Evolutionary conservation across 2,888 invertebrate genomes (phyloP).

Genomic region (Julus scandinavius): DNA sequence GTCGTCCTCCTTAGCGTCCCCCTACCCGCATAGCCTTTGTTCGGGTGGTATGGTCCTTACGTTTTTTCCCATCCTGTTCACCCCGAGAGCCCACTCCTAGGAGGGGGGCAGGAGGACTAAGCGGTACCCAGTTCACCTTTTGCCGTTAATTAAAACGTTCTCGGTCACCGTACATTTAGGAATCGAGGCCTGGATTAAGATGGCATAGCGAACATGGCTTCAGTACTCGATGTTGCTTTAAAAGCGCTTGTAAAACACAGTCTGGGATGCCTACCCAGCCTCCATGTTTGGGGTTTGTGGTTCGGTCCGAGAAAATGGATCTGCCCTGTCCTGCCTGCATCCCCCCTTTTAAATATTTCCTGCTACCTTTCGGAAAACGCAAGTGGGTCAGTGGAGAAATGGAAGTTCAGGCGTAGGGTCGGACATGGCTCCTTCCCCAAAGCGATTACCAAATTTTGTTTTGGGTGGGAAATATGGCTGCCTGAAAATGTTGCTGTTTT

Average conservation of each 20-base stretch:
- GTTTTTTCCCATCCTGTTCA: slow-evolving; percentile 54
- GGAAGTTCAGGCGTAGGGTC: not conserved
- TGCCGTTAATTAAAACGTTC: not conserved
- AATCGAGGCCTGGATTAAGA: not conserved
- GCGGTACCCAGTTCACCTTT: not conserved
- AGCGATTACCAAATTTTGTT: too few species aligned
- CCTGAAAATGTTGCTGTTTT: not conserved
- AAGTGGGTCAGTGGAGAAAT: slow-evolving; percentile 9
- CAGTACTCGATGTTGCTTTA: not conserved
- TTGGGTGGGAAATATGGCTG: not conserved
- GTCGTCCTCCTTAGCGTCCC: slow-evolving; percentile 50
- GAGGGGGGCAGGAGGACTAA: slow-evolving; percentile 29
- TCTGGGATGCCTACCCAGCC: slow-evolving; percentile 53
- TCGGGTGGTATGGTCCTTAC: slow-evolving; percentile 56
- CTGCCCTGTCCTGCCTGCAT: slow-evolving; percentile 50
- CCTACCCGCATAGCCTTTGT: slow-evolving; percentile 55
- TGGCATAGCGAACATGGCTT: not conserved
- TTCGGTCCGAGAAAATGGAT: slow-evolving; percentile 55
- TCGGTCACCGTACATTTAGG: not conserved
- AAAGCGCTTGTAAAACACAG: not conserved
- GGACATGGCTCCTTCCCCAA: not conserved
- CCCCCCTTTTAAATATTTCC: slow-evolving; percentile 31
- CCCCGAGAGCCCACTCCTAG: slow-evolving; percentile 53
- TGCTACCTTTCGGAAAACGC: slow-evolving; percentile 47
- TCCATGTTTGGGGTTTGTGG: slow-evolving; percentile 54